These are phyloP conservation scores for Anas bahamensis DNA, from an alignment of 2,797 vertebrate species.

Conservation along the genomic window DNA sequence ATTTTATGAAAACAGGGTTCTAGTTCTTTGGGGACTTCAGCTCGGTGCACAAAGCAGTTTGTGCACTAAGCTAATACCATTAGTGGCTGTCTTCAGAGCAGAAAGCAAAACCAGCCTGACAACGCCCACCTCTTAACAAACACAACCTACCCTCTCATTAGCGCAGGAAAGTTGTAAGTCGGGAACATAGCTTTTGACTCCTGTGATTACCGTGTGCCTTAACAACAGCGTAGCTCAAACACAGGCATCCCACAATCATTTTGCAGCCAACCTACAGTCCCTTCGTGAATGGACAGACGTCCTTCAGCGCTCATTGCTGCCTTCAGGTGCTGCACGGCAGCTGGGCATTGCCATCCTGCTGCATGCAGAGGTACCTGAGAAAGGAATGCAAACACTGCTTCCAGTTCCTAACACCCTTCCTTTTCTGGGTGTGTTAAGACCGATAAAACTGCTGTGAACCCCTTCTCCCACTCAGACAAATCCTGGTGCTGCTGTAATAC, in stretches of 20 bases:
- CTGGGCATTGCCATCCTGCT: not conserved
- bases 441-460: not conserved
- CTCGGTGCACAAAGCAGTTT: not conserved
- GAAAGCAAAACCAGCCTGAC: conserved; percentile 22
- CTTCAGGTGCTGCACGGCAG: not conserved
- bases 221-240: not conserved
- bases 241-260: not conserved
- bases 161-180: not conserved
- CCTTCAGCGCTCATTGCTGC: not conserved
- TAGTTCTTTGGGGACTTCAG: conserved; percentile 45
- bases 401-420: not conserved
- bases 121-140: not conserved
- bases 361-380: not conserved
- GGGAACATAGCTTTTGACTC: not conserved
- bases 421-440: not conserved
- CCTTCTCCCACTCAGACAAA: not conserved
- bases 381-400: not conserved
- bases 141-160: not conserved
- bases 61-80: not conserved
- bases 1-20: conserved; percentile 40
- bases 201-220: not conserved
- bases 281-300: not conserved
- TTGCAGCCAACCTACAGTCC: not conserved
- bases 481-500: not conserved
- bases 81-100: conserved; percentile 28